Evolutionary conservation across 37 sponge, comb jelly and placozoan genomes (phyloP).

Genomic region (Mnemiopsis leidyi): DNA sequence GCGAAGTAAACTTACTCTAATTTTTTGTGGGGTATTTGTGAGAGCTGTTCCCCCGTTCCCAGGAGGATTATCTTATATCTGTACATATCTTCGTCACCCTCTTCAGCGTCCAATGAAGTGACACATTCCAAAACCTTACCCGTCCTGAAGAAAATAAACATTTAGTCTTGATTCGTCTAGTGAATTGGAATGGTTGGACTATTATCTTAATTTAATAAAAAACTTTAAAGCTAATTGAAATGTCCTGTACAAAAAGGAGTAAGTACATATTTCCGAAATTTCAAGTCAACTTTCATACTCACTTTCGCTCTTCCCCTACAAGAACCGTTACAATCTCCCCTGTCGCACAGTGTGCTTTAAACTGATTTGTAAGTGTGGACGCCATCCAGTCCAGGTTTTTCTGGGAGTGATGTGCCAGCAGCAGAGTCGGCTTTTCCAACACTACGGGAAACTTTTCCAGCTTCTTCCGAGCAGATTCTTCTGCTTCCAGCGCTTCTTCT

Average conservation of each 20-base stretch:
- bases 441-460: slow-evolving; percentile 55
- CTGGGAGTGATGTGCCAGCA: slow-evolving; percentile 59
- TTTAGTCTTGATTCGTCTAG: no score
- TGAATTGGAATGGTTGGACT: no score
- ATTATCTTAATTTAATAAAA: no score
- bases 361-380: not conserved
- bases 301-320: slow-evolving; percentile 16
- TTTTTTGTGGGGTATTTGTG: slow-evolving; percentile 15
- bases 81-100: slow-evolving; percentile 14
- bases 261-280: no score
- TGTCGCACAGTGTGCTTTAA: slow-evolving; percentile 11
- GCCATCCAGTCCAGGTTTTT: slow-evolving; percentile 61
- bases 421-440: slow-evolving; percentile 42
- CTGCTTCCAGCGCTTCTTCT: slow-evolving; percentile 49
- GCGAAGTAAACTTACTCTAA: not conserved
- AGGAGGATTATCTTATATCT: slow-evolving; percentile 13
- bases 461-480: not conserved
- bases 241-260: no score
- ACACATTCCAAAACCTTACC: slow-evolving; percentile 30
- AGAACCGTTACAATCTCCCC: slow-evolving; percentile 1
- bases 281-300: not conserved
- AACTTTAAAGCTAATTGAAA: no score
- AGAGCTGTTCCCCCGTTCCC: not conserved
- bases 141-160: not conserved
- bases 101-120: not conserved